phyloP scores from a whole-genome alignment of 1,140 invertebrate species.

The Rhyacophila brunnea region DNA sequence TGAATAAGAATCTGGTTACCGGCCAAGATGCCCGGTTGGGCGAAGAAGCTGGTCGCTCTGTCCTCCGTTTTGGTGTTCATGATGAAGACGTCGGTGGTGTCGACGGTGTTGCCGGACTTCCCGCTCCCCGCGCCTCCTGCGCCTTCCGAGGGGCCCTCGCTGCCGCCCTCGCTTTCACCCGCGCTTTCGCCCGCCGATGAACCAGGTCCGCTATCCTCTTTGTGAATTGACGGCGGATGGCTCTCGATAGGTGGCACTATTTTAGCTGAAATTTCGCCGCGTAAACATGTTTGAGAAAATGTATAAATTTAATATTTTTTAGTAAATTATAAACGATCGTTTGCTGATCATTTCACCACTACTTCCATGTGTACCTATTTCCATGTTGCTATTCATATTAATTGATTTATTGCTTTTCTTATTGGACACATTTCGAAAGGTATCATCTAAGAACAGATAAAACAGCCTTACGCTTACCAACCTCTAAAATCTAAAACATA shows the following conservation, averaged over 20 bases:
- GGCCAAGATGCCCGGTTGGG: conserved; percentile 90
- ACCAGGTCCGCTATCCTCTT: conserved; percentile 13
- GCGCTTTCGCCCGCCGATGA: conserved; percentile 2
- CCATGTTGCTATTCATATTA: too few relatives aligned
- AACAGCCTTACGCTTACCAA: too few relatives aligned
- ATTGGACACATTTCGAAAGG: too few relatives aligned
- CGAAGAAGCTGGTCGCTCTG: conserved; percentile 85
- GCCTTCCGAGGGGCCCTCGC: conserved; percentile 38
- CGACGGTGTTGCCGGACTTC: conserved; percentile 40
- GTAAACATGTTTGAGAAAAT: too few relatives aligned
- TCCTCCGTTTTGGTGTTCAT: conserved; percentile 80
- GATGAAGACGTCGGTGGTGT: conserved; percentile 63
- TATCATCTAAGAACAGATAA: too few relatives aligned
- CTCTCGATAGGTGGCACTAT: conserved; percentile 5
- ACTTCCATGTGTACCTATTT: too few relatives aligned
- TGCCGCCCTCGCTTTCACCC: not conserved
- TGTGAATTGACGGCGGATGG: not conserved
- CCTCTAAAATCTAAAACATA: too few relatives aligned
- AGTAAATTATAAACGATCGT: too few relatives aligned
- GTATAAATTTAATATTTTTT: too few relatives aligned
- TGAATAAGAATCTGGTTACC: conserved; percentile 62
- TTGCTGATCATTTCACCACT: too few relatives aligned
- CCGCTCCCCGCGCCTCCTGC: conserved; percentile 44
- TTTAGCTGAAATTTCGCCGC: conserved; percentile 11
- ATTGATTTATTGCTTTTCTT: too few relatives aligned